Evolutionary conservation across 2,797 vertebrate genomes (phyloP).

Genomic region (Distichodus sexfasciatus): DNA sequence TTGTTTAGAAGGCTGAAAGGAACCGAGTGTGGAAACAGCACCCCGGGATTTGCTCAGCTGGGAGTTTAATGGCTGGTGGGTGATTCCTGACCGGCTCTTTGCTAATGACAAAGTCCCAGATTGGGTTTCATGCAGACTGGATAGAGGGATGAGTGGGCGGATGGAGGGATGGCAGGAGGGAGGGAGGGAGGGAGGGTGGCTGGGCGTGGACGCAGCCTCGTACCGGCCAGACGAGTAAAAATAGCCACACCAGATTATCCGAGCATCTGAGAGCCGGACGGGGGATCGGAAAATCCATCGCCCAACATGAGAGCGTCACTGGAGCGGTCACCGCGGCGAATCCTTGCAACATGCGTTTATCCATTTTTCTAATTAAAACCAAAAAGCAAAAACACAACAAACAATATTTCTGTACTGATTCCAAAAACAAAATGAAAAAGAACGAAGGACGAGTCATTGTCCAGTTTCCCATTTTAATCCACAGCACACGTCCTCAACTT

Average conservation of each 20-base stretch:
- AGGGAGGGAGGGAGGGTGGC: slow-evolving; percentile 58
- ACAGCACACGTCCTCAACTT: too few relatives aligned
- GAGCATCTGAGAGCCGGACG: slow-evolving; percentile 77
- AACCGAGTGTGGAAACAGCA: too few relatives aligned
- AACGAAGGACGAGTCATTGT: too few relatives aligned
- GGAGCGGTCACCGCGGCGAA: too few relatives aligned
- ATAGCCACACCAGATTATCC: slow-evolving; percentile 75
- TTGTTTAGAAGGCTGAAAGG: too few relatives aligned
- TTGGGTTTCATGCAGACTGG: slow-evolving; percentile 61
- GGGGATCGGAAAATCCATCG: slow-evolving; percentile 77
- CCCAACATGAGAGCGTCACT: too few relatives aligned
- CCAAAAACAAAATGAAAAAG: too few relatives aligned
- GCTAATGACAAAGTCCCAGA: slow-evolving; percentile 70
- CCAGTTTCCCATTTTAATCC: too few relatives aligned
- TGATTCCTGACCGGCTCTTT: slow-evolving; percentile 77
- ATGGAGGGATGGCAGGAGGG: slow-evolving; percentile 59
- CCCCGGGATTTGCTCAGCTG: slow-evolving; percentile 48
- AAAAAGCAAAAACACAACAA: too few relatives aligned
- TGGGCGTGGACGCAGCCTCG: slow-evolving; percentile 65
- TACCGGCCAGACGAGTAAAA: slow-evolving; percentile 69
- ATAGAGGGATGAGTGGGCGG: slow-evolving; percentile 60
- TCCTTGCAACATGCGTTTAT: too few relatives aligned
- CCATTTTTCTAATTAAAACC: too few relatives aligned
- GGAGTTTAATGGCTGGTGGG: slow-evolving; percentile 70
- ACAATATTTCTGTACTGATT: too few relatives aligned